Evolutionary conservation across 2,888 invertebrate genomes (phyloP).

Genomic region (Molanna angustata): DNA sequence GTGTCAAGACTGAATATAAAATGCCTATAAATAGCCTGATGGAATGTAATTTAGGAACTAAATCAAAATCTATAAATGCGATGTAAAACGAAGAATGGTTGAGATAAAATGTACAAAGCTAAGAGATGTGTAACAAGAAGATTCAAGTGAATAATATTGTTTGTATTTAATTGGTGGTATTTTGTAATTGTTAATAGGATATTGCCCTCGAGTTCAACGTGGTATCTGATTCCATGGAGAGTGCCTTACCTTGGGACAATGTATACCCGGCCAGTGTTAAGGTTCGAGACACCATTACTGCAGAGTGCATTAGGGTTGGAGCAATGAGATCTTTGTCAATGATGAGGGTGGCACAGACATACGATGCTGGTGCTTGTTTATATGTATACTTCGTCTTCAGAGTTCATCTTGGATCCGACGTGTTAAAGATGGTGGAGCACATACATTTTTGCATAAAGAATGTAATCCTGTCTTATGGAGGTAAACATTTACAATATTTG

Average conservation of each 20-base stretch:
- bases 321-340: conserved; percentile 67
- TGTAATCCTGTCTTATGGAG: conserved; percentile 86
- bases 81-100: too few species aligned
- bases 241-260: conserved; percentile 95
- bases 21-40: too few species aligned
- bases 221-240: conserved; percentile 96
- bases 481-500: conserved; percentile 42
- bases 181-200: too few species aligned
- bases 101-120: too few species aligned
- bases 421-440: conserved; percentile 75
- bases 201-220: conserved; percentile 83
- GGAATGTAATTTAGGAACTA: too few species aligned
- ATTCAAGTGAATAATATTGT: too few species aligned
- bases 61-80: too few species aligned
- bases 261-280: conserved; percentile 78
- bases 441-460: conserved; percentile 87
- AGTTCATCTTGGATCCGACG: conserved; percentile 58
- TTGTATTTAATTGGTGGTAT: too few species aligned
- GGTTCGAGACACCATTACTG: conserved; percentile 76
- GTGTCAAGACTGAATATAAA: too few species aligned
- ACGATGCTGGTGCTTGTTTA: conserved; percentile 95
- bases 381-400: conserved; percentile 93
- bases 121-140: too few species aligned
- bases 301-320: conserved; percentile 59
- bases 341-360: conserved; percentile 93